These are phyloP conservation scores for Leptinotarsa defecta DNA, from an alignment of 1,140 invertebrate genomes.

Conservation along the genomic window DNA sequence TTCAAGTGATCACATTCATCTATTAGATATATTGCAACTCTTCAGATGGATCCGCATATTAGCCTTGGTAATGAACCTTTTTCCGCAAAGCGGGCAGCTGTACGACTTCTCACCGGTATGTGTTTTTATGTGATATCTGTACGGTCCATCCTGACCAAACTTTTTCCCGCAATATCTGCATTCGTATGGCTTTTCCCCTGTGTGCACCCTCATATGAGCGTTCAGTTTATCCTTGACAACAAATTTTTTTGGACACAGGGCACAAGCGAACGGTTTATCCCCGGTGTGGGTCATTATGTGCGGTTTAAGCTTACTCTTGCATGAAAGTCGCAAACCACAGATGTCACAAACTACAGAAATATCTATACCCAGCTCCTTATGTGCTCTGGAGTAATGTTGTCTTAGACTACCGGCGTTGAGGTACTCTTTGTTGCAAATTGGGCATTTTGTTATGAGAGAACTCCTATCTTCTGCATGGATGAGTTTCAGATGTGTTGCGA, in stretches of 20 bases:
- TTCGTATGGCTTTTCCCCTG: slow-evolving; percentile 59
- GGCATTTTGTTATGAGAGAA: not conserved
- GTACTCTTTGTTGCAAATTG: not conserved
- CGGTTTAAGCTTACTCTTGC: slow-evolving; percentile 71
- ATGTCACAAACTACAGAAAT: slow-evolving; percentile 66
- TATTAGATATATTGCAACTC: slow-evolving; percentile 41
- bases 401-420: not conserved
- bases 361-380: slow-evolving; percentile 45
- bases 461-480: not conserved
- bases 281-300: slow-evolving; percentile 74
- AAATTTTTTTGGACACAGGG: slow-evolving; percentile 61
- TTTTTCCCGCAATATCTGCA: slow-evolving; percentile 64
- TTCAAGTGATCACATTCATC: not conserved
- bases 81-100: slow-evolving; percentile 69
- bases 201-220: slow-evolving; percentile 58
- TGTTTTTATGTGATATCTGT: slow-evolving; percentile 60
- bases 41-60: slow-evolving; percentile 66
- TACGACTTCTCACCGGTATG: slow-evolving; percentile 65
- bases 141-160: slow-evolving; percentile 70
- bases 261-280: slow-evolving; percentile 75
- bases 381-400: slow-evolving; percentile 24
- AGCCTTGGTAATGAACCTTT: slow-evolving; percentile 67
- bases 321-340: slow-evolving; percentile 78
- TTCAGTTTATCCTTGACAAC: slow-evolving; percentile 55
- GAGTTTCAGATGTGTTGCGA: not conserved